phyloP scores from a whole-genome alignment of 2,113 vertebrate genomes.

The Arizona elegans region DNA sequence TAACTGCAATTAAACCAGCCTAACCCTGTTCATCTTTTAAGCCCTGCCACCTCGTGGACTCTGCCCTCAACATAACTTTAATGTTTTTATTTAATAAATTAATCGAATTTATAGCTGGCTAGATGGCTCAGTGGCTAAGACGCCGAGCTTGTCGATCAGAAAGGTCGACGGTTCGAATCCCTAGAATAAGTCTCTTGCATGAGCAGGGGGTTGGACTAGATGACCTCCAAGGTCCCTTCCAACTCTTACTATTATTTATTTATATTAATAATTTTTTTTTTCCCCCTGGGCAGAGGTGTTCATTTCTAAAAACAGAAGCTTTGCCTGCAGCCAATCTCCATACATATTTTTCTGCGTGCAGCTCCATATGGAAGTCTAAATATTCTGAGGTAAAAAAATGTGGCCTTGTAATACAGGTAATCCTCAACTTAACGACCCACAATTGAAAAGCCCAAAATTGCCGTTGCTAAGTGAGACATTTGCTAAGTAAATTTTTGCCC shows the following conservation, averaged over 20 bases:
- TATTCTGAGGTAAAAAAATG: fast-evolving
- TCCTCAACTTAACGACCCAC: neutral
- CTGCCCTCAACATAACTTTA: neutral
- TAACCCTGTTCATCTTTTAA: neutral
- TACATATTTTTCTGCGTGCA: neutral
- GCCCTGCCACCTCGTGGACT: neutral
- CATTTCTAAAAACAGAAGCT: neutral
- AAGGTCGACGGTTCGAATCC: no score
- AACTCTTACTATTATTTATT: no score
- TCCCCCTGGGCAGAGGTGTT: neutral
- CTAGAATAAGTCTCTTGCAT: no score
- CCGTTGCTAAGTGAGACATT: neutral
- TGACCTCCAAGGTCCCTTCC: no score
- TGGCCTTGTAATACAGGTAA: neutral
- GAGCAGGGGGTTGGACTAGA: no score
- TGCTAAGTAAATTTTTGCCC: neutral
- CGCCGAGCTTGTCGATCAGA: no score
- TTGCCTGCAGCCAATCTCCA: neutral
- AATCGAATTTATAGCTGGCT: neutral
- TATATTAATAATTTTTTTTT: neutral
- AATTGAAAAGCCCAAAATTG: neutral
- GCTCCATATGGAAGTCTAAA: neutral
- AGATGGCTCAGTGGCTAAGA: no score
- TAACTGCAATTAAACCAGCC: neutral
- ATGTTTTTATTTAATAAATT: neutral